Percentiles rank a stretch among this genome's conserved stretches.
These are phyloP conservation scores for Deilephila elpenor DNA, from an alignment of 2,888 invertebrate species.

Conservation along the genomic window DNA sequence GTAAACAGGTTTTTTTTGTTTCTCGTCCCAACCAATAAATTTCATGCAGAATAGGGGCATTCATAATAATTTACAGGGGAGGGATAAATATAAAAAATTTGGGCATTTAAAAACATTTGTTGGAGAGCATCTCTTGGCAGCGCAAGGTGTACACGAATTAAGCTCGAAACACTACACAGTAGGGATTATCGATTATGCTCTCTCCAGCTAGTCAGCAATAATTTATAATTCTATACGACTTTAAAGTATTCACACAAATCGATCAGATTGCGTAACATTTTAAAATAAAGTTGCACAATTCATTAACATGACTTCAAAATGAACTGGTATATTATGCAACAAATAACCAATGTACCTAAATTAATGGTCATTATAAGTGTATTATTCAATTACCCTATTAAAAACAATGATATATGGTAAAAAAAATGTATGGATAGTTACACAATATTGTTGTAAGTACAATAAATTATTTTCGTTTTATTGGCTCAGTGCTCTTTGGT, in stretches of 20 bases:
- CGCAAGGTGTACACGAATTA: too few species aligned
- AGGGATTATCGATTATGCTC: too few species aligned
- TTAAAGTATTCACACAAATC: background rate
- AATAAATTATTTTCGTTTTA: background rate
- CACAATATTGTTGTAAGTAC: constrained; percentile 3
- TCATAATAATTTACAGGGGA: too few species aligned
- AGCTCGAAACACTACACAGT: too few species aligned
- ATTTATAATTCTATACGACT: too few species aligned
- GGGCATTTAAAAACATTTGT: too few species aligned
- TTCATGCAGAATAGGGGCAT: too few species aligned
- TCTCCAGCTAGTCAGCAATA: too few species aligned
- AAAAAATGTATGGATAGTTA: background rate
- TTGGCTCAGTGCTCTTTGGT: background rate
- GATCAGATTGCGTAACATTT: background rate
- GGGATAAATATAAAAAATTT: too few species aligned
- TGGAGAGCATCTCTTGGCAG: too few species aligned
- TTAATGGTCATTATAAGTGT: background rate
- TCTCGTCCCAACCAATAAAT: too few species aligned
- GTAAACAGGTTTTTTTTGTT: too few species aligned
- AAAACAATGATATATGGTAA: background rate
- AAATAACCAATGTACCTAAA: background rate
- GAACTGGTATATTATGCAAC: constrained; percentile 2
- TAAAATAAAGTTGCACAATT: constrained; percentile 1
- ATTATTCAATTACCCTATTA: background rate
- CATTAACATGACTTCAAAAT: background rate